Conservation (phyloP, 2,888 invertebrate genomes). For the Lasioglossum marginatum region DNA sequence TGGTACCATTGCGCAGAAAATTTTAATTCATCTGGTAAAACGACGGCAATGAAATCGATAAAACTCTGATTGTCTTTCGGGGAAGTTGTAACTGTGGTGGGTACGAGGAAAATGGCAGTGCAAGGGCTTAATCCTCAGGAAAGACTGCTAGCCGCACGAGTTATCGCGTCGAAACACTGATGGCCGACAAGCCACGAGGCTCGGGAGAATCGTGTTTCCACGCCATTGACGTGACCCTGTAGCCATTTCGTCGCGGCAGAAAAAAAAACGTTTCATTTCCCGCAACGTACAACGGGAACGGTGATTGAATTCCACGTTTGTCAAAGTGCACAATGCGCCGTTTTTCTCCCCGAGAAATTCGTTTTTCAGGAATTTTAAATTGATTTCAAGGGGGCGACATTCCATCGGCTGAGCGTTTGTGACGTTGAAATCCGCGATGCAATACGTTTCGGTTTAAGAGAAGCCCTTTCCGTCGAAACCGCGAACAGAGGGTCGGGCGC, state of each 20-base stretch:
- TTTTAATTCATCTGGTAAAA: too few species aligned
- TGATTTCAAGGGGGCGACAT: conserved; percentile 16
- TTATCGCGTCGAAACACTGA: not conserved
- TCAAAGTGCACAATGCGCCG: conserved; percentile 50
- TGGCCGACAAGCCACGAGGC: not conserved
- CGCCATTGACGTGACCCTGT: conserved; percentile 38
- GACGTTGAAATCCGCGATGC: not conserved
- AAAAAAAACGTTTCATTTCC: conserved; percentile 41
- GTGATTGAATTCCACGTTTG: conserved; percentile 58
- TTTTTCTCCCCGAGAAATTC: conserved; percentile 40
- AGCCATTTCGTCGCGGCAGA: conserved; percentile 37
- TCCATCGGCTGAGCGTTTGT: conserved; percentile 29
- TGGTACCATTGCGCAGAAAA: too few species aligned
- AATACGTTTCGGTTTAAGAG: conserved; percentile 1
- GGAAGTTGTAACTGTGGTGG: not conserved
- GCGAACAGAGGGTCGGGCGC: not conserved
- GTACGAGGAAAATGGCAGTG: not conserved
- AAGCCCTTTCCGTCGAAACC: not conserved
- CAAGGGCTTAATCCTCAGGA: not conserved
- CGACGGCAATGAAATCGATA: not conserved
- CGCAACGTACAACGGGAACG: conserved; percentile 40
- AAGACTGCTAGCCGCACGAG: not conserved
- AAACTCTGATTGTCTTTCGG: not conserved
- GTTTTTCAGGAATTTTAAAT: conserved; percentile 28
- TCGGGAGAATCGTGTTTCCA: conserved; percentile 16